Evolutionary conservation across 2,888 invertebrate genomes (phyloP).

Genomic region (Gisinianus flammeolus): DNA sequence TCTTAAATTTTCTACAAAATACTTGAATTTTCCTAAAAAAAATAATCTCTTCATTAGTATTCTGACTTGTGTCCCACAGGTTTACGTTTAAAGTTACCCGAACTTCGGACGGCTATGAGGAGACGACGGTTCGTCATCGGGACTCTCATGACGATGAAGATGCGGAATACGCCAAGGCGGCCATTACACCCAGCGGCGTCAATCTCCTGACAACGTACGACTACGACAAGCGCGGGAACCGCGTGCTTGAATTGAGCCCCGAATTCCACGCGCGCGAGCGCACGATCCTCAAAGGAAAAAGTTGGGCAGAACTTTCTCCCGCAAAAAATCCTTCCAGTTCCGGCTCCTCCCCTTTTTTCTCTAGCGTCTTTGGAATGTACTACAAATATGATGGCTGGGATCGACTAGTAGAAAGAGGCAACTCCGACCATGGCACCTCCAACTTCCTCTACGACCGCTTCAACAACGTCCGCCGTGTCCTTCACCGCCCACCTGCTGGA

Average conservation of each 20-base stretch:
- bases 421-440: conserved; percentile 6
- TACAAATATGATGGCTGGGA: not conserved
- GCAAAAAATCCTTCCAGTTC: no score
- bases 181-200: not conserved
- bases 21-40: no score
- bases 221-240: not conserved
- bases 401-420: not conserved
- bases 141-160: no score
- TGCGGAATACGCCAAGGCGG: no score
- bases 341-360: no score
- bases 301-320: not conserved
- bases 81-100: no score
- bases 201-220: not conserved
- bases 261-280: not conserved
- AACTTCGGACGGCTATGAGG: no score
- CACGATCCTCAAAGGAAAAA: not conserved
- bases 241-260: not conserved
- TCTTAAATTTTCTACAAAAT: no score
- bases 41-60: no score
- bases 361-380: not conserved
- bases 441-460: conserved; percentile 4
- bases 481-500: no score
- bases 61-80: no score
- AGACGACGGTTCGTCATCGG: no score
- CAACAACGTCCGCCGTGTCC: not conserved